Evolutionary conservation across 2,797 vertebrate species (phyloP).

Genomic region (Chelidonichthys spinosus): DNA sequence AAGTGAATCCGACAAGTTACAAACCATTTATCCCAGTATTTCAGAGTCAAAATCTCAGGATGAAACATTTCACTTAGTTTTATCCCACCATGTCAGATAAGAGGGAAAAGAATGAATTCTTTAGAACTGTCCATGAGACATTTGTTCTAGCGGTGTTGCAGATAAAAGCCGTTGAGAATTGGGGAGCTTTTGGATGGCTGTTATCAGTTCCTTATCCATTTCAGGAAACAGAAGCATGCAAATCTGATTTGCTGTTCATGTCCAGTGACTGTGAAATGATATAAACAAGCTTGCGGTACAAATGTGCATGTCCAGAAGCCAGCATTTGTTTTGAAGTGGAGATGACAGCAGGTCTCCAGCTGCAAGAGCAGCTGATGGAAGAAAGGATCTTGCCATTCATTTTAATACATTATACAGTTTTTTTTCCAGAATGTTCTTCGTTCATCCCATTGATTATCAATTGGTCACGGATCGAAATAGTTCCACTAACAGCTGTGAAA

Average conservation of each 20-base stretch:
- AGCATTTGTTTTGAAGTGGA: constrained; percentile 17
- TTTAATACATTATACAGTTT: constrained; percentile 3
- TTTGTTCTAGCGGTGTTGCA: constrained; percentile 8
- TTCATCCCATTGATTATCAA: constrained; percentile 34
- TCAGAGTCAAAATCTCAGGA: constrained; percentile 1
- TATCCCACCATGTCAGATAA: constrained; percentile 7
- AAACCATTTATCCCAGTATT: constrained; percentile 1
- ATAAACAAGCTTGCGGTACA: background rate
- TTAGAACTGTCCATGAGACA: background rate
- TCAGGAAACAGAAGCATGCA: constrained; percentile 26
- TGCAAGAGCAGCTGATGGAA: constrained; percentile 54
- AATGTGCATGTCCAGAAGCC: constrained; percentile 14
- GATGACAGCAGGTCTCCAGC: constrained; percentile 54
- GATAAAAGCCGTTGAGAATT: constrained; percentile 5
- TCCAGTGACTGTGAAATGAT: constrained; percentile 27
- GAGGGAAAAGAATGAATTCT: background rate
- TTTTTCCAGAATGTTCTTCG: constrained; percentile 28
- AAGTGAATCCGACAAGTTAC: background rate
- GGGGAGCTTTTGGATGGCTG: constrained; percentile 1
- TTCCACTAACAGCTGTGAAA: constrained; percentile 67
- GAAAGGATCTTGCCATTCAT: constrained; percentile 43
- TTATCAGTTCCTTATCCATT: constrained; percentile 23
- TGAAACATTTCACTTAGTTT: background rate
- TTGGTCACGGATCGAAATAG: constrained; percentile 44
- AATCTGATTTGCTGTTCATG: constrained; percentile 28